Evolutionary conservation across 2,797 vertebrate genomes (phyloP).

Genomic region (Bufotes viridis): DNA sequence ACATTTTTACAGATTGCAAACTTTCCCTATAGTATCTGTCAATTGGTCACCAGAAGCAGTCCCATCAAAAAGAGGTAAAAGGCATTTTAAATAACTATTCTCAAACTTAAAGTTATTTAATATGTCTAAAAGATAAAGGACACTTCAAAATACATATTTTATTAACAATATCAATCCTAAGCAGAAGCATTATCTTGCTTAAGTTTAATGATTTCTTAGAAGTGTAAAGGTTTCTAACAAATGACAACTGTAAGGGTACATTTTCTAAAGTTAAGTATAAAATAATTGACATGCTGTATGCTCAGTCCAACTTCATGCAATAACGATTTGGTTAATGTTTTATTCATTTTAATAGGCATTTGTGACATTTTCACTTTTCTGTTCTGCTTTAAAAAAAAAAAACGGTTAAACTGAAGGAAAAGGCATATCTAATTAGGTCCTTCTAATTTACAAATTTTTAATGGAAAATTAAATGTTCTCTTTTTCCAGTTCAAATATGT

Average conservation of each 20-base stretch:
- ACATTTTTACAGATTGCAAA: too few species aligned
- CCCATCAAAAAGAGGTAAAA: too few species aligned
- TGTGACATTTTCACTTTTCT: background rate
- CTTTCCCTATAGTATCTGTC: too few species aligned
- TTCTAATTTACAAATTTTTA: background rate
- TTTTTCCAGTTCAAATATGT: slow-evolving; percentile 1
- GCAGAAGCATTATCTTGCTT: background rate
- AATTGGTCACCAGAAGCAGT: too few species aligned
- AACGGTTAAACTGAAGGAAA: background rate
- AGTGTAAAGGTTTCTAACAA: background rate
- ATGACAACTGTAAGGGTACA: background rate
- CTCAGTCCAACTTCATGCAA: background rate
- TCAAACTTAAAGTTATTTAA: too few species aligned
- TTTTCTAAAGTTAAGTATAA: background rate
- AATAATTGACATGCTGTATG: background rate
- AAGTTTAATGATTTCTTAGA: background rate
- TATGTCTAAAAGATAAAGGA: too few species aligned
- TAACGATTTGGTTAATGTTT: background rate
- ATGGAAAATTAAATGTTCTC: slow-evolving; percentile 6
- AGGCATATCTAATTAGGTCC: background rate
- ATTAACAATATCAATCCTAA: too few species aligned
- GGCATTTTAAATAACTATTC: too few species aligned
- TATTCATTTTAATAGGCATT: slow-evolving; percentile 14
- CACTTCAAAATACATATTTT: too few species aligned
- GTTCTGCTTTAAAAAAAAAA: background rate